Percentiles rank a stretch among this genome's conserved stretches.
These are phyloP conservation scores for Microchrysa polita DNA, from an alignment of 2,888 invertebrate species.

Conservation along the genomic window DNA sequence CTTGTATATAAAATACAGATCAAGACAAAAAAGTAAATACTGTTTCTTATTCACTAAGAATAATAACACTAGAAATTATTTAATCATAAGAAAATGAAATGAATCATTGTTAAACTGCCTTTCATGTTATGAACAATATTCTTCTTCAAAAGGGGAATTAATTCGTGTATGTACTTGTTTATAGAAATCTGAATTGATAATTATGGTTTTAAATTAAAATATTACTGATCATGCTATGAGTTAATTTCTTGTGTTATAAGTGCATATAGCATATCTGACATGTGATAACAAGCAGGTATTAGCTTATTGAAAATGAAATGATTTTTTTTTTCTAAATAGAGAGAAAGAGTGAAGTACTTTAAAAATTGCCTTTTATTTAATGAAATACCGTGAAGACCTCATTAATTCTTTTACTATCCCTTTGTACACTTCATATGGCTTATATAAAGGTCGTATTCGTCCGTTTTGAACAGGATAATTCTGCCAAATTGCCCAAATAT, in stretches of 20 bases:
- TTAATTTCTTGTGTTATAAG: constrained; percentile 35
- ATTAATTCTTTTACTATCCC: too few relatives aligned
- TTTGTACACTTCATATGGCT: too few relatives aligned
- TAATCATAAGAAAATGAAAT: too few relatives aligned
- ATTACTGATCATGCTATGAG: constrained; percentile 31
- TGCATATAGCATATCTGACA: constrained; percentile 43
- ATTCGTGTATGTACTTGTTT: background rate
- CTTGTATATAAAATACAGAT: too few relatives aligned
- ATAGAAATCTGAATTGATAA: constrained; percentile 12
- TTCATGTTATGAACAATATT: constrained; percentile 24
- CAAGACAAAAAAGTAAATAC: too few relatives aligned
- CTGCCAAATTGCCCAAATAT: too few relatives aligned
- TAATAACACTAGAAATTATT: too few relatives aligned
- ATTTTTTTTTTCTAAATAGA: constrained; percentile 31
- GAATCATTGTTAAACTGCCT: constrained; percentile 34
- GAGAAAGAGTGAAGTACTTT: constrained; percentile 31
- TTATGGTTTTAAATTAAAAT: too few relatives aligned
- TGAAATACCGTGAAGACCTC: too few relatives aligned
- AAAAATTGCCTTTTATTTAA: background rate
- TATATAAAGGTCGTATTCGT: too few relatives aligned
- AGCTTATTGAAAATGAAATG: constrained; percentile 22
- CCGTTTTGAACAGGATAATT: too few relatives aligned
- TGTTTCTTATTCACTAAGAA: too few relatives aligned
- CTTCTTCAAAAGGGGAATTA: constrained; percentile 17
- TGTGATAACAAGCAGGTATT: constrained; percentile 43